phyloP scores from a whole-genome alignment of 1,140 invertebrate species.

The Apis laboriosa region DNA sequence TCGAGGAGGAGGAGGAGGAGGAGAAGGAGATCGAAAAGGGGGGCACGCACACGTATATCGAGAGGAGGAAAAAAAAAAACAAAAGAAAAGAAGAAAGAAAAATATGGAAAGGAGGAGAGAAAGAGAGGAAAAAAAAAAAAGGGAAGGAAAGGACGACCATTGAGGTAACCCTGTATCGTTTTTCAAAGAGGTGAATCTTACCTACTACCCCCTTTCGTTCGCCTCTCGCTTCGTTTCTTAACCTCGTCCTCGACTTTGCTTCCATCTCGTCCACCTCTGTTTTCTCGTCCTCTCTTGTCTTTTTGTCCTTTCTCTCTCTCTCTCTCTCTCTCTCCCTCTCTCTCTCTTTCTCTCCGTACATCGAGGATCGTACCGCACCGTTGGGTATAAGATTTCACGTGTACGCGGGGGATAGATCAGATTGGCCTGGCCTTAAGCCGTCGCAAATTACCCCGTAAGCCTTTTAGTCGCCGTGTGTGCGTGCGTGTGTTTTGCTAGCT shows the following conservation, averaged over 20 bases:
- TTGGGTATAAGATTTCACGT: slow-evolving; percentile 76
- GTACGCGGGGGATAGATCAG: slow-evolving; percentile 71
- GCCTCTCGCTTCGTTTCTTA: slow-evolving; percentile 42
- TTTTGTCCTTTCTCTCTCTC: slow-evolving; percentile 41
- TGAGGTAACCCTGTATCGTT: slow-evolving; percentile 71
- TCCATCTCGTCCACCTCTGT: slow-evolving; percentile 48
- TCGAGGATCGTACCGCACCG: slow-evolving; percentile 57
- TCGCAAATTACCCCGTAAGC: slow-evolving; percentile 78
- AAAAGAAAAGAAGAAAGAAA: not conserved
- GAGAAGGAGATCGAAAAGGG: not conserved
- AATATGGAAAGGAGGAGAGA: not conserved
- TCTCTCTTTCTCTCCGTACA: slow-evolving; percentile 43
- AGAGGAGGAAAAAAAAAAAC: not conserved
- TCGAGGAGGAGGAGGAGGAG: not conserved
- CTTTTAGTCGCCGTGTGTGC: slow-evolving; percentile 74
- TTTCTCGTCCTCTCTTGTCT: slow-evolving; percentile 30
- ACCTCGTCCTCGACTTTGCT: slow-evolving; percentile 12
- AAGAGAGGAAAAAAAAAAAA: too few relatives aligned
- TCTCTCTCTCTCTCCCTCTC: too few relatives aligned
- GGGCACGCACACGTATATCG: not conserved
- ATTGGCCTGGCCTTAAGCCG: slow-evolving; percentile 77
- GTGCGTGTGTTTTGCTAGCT: slow-evolving; percentile 71
- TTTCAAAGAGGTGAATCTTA: slow-evolving; percentile 71
- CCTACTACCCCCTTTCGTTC: not conserved
- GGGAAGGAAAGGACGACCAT: slow-evolving; percentile 52